phyloP scores from a whole-genome alignment of 2,797 vertebrate genomes.

The Myotis pilosus region DNA sequence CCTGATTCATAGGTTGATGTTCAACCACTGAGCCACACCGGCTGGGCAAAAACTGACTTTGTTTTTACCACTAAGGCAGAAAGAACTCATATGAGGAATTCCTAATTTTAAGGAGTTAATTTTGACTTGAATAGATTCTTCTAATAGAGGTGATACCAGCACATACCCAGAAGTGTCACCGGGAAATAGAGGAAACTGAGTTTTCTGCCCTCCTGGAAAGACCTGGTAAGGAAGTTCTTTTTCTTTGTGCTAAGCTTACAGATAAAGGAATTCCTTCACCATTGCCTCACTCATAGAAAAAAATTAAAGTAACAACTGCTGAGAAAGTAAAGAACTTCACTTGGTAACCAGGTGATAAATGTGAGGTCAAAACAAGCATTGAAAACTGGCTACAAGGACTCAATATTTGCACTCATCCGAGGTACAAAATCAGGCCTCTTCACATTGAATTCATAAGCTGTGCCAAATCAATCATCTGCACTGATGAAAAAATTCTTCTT shows the following conservation, averaged over 20 bases:
- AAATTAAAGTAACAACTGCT: not conserved
- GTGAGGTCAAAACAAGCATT: not conserved
- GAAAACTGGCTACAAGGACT: not conserved
- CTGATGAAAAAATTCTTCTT: not conserved
- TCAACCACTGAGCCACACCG: too few relatives aligned
- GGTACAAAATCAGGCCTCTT: not conserved
- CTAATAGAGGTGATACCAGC: not conserved
- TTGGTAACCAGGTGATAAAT: not conserved
- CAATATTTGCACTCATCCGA: not conserved
- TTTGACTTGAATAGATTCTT: not conserved
- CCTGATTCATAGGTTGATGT: too few relatives aligned
- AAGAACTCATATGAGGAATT: not conserved
- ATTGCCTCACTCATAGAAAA: not conserved
- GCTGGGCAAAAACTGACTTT: not conserved
- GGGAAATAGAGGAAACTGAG: not conserved
- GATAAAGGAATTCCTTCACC: not conserved
- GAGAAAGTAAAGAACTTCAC: not conserved
- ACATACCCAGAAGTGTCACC: not conserved
- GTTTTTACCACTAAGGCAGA: not conserved
- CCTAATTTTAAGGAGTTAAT: not conserved
- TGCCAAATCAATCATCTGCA: not conserved
- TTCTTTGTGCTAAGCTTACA: not conserved
- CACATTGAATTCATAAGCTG: not conserved
- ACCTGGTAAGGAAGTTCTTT: not conserved
- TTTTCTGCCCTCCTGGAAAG: not conserved